Percentiles rank a stretch among this genome's conserved stretches.
Conservation (phyloP, 1,140 invertebrate species). For the Neocloeon triangulifer region DNA sequence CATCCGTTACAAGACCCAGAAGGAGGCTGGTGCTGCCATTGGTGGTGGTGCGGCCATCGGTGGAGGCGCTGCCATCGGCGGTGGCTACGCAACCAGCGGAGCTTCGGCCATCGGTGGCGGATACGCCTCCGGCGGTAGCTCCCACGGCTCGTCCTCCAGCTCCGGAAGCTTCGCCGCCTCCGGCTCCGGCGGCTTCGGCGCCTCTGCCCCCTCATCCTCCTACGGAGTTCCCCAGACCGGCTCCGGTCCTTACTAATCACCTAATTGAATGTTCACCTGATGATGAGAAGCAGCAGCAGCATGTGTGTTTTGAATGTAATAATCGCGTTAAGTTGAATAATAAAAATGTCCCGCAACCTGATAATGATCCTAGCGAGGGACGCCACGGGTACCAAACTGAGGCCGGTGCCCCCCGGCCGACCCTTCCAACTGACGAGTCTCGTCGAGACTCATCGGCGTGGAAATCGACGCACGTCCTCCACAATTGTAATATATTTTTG, state of each 20-base stretch:
- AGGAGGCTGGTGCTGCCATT: slow-evolving; percentile 18
- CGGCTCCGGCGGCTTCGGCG: slow-evolving; percentile 14
- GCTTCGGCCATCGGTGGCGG: slow-evolving; percentile 17
- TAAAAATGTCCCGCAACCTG: too few species aligned
- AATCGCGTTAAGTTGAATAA: too few species aligned
- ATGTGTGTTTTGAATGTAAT: too few species aligned
- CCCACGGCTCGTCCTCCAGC: background rate
- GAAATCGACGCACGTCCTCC: too few species aligned
- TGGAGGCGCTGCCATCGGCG: slow-evolving; percentile 15
- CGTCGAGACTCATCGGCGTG: too few species aligned
- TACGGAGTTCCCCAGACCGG: slow-evolving; percentile 33
- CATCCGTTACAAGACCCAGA: slow-evolving; percentile 66
- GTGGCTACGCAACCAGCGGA: slow-evolving; percentile 13
- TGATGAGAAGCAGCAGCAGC: too few species aligned
- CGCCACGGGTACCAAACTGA: too few species aligned
- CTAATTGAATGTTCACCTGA: too few species aligned
- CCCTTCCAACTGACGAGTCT: too few species aligned
- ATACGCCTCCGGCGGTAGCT: slow-evolving; percentile 6
- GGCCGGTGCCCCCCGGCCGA: too few species aligned
- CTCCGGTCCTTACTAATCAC: slow-evolving; percentile 13
- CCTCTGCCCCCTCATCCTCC: slow-evolving; percentile 20
- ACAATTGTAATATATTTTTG: too few species aligned
- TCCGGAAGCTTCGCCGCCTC: background rate
- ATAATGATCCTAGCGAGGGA: too few species aligned
- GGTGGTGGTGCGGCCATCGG: slow-evolving; percentile 13